Conservation (phyloP, 2,888 invertebrate species). For the Polyploca ridens region DNA sequence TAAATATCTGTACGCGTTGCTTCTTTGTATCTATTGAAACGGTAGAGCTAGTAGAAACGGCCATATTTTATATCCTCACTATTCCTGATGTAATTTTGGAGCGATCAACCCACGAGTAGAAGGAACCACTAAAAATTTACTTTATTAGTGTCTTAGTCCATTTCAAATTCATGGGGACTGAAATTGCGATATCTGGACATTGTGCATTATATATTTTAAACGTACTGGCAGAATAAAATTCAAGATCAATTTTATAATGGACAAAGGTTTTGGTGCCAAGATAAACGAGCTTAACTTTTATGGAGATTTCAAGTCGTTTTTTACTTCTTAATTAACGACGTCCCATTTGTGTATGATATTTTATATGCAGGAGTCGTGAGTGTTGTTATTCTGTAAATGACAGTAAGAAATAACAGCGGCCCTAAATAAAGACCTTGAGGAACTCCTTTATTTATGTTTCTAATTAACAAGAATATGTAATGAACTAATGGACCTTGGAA, state of each 20-base stretch:
- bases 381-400: background rate
- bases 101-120: too few species aligned
- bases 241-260: constrained; percentile 10
- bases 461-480: background rate
- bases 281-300: constrained; percentile 8
- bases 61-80: too few species aligned
- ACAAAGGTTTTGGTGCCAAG: constrained; percentile 17
- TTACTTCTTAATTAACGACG: background rate
- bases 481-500: too few species aligned
- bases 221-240: constrained; percentile 15
- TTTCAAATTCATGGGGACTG: too few species aligned
- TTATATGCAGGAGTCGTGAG: background rate
- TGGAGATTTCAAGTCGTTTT: background rate
- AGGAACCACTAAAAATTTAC: too few species aligned
- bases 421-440: background rate
- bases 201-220: background rate
- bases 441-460: background rate
- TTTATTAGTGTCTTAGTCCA: too few species aligned
- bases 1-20: too few species aligned
- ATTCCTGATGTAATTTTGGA: too few species aligned
- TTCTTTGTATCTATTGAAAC: too few species aligned
- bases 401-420: background rate
- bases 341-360: background rate
- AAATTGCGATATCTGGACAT: too few species aligned
- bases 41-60: too few species aligned